Base-by-base conservation (phyloP, 2,888 invertebrate genomes). In the Eledona agricola region DNA sequence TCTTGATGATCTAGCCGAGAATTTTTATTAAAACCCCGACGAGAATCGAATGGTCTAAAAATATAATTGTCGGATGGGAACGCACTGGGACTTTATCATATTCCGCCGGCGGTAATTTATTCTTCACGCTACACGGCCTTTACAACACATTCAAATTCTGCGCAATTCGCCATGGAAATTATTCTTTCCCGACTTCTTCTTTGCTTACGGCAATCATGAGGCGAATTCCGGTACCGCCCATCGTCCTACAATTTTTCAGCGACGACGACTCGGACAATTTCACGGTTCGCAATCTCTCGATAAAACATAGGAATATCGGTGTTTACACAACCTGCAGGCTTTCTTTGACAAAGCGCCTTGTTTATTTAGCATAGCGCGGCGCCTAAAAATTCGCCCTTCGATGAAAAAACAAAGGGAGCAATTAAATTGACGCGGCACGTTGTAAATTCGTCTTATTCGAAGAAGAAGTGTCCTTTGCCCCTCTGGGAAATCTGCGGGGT, bases 391-490 rank as follows among this genome's bases (percentile, higher is more conserved):
- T n/a, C n/a, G n/a, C n/a, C n/a, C 19, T 19, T 5, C 19, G 4
- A 19, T 5, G 19, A 19, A 19, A 6, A 11, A 11, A 7, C 28
- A 28, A 10, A 10, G 10, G 55, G 51, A 57, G 55, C 59, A 62
- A 64, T 62, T 62, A 64, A 60, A 59, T 57, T 60, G 62, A 60
- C 58, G 55, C 49, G 55, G 60, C 55, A 59, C 59, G 55, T 62
- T 59, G 62, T 62, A 61, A 59, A 59, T 59, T 61, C 58, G 57
- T 58, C 56, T 57, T 59, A 57, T 62, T 58, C 53, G 58, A 61
- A 56, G 54, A 57, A 57, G 54, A 54, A 59, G 57, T 45, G 51
- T 52, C 55, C 25, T 31, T 34, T 47, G 45, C 47, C 58, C 64
- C 57, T 43, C 13, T 51, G 65, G 65, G 65, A 65, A 65, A 65